Evolutionary conservation across 2,888 invertebrate species (phyloP).

Genomic region (Antitype chi): DNA sequence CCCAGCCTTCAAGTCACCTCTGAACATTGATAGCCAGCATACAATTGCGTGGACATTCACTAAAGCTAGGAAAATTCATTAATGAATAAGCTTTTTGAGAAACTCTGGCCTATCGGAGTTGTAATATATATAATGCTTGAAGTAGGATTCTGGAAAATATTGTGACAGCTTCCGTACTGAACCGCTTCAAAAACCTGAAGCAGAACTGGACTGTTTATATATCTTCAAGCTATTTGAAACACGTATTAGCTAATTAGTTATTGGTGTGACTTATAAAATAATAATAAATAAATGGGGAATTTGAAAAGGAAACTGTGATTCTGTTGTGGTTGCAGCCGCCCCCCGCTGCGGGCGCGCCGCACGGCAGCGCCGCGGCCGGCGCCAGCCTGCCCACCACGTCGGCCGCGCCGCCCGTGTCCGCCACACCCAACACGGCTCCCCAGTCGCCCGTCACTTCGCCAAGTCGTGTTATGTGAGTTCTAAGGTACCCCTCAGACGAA

Average conservation of each 20-base stretch:
- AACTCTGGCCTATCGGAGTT: not conserved
- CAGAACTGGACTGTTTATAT: too few species aligned
- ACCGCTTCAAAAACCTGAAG: not conserved
- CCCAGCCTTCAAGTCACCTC: not conserved
- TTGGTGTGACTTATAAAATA: not conserved
- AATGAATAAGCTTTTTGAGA: not conserved
- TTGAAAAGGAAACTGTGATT: not conserved
- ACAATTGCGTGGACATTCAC: not conserved
- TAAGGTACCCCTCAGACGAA: conserved; percentile 83
- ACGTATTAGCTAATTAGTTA: not conserved
- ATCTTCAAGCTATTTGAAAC: not conserved
- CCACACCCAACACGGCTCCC: conserved; percentile 50
- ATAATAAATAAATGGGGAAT: not conserved
- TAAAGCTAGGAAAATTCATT: not conserved
- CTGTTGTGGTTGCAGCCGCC: conserved; percentile 30
- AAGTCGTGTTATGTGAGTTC: conserved; percentile 49
- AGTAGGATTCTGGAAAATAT: not conserved
- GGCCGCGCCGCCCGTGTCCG: not conserved
- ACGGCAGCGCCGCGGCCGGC: not conserved
- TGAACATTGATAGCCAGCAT: too few species aligned
- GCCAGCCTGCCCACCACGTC: conserved; percentile 47
- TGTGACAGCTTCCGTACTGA: not conserved
- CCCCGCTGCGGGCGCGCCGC: not conserved
- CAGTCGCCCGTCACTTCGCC: conserved; percentile 49
- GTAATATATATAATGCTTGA: not conserved